phyloP scores from a whole-genome alignment of 2,113 vertebrate genomes.

The Paramisgurnus dabryanus region DNA sequence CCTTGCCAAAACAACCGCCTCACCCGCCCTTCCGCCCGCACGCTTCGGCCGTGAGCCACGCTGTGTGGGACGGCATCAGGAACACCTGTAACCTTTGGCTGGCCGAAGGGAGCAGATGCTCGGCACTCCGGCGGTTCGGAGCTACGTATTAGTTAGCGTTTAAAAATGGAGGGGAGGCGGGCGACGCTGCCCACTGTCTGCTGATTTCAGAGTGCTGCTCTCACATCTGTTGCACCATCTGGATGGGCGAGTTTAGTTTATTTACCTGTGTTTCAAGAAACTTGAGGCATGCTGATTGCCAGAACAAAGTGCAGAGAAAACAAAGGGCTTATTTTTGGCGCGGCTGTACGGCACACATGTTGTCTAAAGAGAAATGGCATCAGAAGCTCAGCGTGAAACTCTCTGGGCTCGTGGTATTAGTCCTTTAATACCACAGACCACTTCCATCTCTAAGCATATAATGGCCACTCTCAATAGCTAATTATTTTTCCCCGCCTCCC shows the following conservation, averaged over 20 bases:
- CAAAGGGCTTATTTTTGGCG: conserved; percentile 97
- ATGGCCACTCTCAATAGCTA: conserved; percentile 92
- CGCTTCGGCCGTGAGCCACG: conserved; percentile 79
- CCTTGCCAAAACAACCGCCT: conserved; percentile 49
- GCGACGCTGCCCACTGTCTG: conserved; percentile 91
- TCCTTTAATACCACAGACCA: conserved; percentile 91
- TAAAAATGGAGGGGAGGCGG: conserved; percentile 81
- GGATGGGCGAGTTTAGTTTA: conserved; percentile 97
- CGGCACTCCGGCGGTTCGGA: conserved; percentile 83
- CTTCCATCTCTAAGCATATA: conserved; percentile 90
- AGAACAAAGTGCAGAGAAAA: conserved; percentile 84
- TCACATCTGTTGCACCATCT: conserved; percentile 99
- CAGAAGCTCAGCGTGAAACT: conserved; percentile 97
- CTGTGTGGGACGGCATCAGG: conserved; percentile 89
- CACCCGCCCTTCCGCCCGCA: conserved; percentile 32
- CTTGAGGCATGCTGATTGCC: conserved; percentile 89
- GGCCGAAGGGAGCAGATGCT: conserved; percentile 93
- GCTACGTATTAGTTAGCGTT: conserved; percentile 90
- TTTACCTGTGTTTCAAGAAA: conserved; percentile 99
- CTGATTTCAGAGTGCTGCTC: conserved; percentile 92
- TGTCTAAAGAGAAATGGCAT: conserved; percentile 99
- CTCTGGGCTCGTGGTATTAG: conserved; percentile 90
- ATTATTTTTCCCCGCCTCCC: conserved; percentile 76
- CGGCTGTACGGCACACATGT: conserved; percentile 95
- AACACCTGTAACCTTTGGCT: conserved; percentile 96